A percentile compares a stretch with the other conserved stretches of the same genome.
These are phyloP conservation scores for Penaeus monodon DNA, from an alignment of 2,888 invertebrate genomes.

Conservation along the genomic window DNA sequence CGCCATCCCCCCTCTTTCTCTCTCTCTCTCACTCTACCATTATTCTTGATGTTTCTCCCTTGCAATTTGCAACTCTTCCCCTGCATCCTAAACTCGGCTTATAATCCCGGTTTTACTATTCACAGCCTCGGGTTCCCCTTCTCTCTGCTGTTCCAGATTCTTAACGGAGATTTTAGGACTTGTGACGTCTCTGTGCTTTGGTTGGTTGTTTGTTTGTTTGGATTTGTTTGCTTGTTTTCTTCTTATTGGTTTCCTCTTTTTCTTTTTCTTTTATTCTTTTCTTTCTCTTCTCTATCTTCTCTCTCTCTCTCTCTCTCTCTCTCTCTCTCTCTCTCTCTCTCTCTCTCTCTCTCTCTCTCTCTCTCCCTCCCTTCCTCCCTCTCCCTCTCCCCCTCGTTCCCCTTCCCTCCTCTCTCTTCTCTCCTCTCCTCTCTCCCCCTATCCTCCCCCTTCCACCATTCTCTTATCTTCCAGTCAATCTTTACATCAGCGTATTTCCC, in stretches of 20 bases:
- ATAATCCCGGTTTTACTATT: no score
- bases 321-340: neutral
- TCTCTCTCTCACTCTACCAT: neutral
- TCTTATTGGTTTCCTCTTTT: neutral
- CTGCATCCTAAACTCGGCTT: no score
- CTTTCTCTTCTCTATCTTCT: neutral
- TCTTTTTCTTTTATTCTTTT: neutral
- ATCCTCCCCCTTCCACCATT: neutral
- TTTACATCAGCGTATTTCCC: neutral
- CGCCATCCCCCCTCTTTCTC: neutral
- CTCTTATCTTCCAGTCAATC: neutral
- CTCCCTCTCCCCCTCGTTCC: neutral
- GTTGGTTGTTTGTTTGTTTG: no score
- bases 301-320: neutral
- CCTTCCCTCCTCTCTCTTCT: neutral
- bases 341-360: neutral
- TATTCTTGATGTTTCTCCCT: no score
- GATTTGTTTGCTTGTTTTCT: no score
- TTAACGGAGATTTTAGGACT: no score
- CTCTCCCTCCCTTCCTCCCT: neutral
- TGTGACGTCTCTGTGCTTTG: no score
- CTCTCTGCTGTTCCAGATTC: neutral
- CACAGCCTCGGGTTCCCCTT: neutral
- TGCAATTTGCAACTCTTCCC: no score
- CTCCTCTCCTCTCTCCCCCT: neutral